Percentiles rank a stretch among this genome's conserved stretches.
phyloP scores from a whole-genome alignment of 2,888 invertebrate species.

The Andrena camellia region DNA sequence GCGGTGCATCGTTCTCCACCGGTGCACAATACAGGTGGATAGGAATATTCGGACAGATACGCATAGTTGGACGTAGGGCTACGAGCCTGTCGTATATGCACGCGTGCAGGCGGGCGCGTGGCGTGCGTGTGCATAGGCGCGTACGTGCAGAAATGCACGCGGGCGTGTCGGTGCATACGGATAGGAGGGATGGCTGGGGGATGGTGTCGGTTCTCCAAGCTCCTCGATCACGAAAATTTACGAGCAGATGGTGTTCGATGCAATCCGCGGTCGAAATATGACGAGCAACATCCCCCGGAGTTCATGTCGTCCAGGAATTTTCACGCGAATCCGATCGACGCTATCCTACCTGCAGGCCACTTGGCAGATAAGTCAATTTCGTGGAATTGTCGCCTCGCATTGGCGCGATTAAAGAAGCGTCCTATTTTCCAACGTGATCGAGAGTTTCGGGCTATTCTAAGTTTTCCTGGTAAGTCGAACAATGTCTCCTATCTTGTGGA shows the following conservation, averaged over 20 bases:
- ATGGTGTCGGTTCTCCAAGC: constrained; percentile 42
- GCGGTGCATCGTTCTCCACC: constrained; percentile 29
- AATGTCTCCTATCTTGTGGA: background rate
- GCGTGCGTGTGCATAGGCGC: constrained; percentile 1
- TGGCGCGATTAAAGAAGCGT: background rate
- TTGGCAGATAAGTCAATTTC: background rate
- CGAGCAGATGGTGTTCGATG: constrained; percentile 51
- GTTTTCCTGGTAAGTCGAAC: background rate
- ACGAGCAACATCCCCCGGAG: constrained; percentile 1
- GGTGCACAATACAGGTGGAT: constrained; percentile 27
- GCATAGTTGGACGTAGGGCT: constrained; percentile 35
- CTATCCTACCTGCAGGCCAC: background rate
- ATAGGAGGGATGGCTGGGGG: background rate
- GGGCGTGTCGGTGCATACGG: constrained; percentile 35
- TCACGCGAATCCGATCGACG: constrained; percentile 18
- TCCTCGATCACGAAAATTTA: constrained; percentile 70
- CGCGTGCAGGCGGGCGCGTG: constrained; percentile 6
- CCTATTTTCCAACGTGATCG: background rate
- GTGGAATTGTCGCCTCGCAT: background rate
- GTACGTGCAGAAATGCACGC: constrained; percentile 50
- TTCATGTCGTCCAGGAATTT: constrained; percentile 23
- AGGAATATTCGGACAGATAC: constrained; percentile 24
- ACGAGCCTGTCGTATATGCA: constrained; percentile 30
- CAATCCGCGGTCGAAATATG: constrained; percentile 45
- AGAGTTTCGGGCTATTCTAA: background rate